phyloP scores from a whole-genome alignment of 2,888 invertebrate species.

The Trachelus iudaicus region DNA sequence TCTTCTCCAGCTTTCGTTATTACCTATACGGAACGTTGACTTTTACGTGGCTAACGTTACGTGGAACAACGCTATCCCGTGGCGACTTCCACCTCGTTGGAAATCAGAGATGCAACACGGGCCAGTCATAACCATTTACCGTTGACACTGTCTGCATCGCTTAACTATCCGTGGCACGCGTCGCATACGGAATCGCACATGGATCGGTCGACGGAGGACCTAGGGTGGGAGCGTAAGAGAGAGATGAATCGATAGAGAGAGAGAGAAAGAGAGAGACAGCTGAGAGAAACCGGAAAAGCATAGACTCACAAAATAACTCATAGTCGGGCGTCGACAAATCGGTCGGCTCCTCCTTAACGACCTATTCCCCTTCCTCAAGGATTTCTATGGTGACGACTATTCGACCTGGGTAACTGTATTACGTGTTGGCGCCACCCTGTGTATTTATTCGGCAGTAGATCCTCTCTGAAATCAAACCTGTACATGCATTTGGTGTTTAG shows the following conservation, averaged over 20 bases:
- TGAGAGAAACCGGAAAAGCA: not conserved
- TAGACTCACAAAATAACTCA: constrained; percentile 2
- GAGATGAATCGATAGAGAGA: not conserved
- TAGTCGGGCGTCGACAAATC: not conserved
- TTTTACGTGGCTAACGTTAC: not conserved
- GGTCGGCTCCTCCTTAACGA: not conserved
- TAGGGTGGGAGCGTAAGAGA: not conserved
- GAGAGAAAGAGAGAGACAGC: not conserved
- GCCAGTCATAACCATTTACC: constrained; percentile 58
- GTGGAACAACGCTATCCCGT: not conserved
- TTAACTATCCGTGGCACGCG: constrained; percentile 43
- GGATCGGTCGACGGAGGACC: not conserved
- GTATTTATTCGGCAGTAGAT: not conserved
- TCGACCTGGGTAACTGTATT: not conserved
- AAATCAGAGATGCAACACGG: constrained; percentile 56
- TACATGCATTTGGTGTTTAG: not conserved
- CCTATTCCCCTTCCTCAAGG: not conserved
- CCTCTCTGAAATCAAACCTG: not conserved
- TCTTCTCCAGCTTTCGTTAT: not conserved
- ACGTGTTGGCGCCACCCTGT: not conserved
- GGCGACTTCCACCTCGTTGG: constrained; percentile 26
- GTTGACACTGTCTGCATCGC: constrained; percentile 57
- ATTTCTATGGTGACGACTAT: not conserved
- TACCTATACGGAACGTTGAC: not conserved
- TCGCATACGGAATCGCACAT: constrained; percentile 43